These are phyloP conservation scores for Meloidogyne chitwoodi DNA, from an alignment of 1,140 invertebrate genomes.

Conservation along the genomic window DNA sequence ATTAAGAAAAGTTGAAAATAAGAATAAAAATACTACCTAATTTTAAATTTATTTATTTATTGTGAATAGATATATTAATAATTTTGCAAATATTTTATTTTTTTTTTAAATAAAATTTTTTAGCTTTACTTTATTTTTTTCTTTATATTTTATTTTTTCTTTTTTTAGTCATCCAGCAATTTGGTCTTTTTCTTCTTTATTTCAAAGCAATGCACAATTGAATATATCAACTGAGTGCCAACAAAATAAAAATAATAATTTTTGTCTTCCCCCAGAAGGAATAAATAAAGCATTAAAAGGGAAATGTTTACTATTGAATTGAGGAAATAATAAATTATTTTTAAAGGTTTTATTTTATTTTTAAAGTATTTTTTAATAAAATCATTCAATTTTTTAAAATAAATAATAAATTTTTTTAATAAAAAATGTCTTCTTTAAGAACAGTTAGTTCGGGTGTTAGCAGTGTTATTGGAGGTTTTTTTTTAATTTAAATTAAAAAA, in stretches of 20 bases:
- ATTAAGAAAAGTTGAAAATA: no score
- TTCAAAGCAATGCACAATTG: slow-evolving; percentile 37
- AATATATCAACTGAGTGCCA: slow-evolving; percentile 12
- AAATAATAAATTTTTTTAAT: slow-evolving; percentile 26
- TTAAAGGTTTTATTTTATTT: no score
- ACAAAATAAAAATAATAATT: slow-evolving; percentile 1
- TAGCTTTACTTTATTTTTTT: no score
- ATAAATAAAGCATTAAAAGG: slow-evolving; percentile 23
- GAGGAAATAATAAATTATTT: neutral
- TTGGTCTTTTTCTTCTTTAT: slow-evolving; percentile 31
- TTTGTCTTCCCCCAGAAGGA: slow-evolving; percentile 25
- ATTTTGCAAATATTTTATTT: no score
- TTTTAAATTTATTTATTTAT: no score
- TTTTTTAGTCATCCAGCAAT: slow-evolving; percentile 40
- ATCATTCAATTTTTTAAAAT: neutral
- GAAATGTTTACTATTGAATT: neutral
- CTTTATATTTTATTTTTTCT: no score
- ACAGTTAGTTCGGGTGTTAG: slow-evolving; percentile 46
- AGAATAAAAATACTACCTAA: no score
- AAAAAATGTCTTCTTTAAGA: neutral
- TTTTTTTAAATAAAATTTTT: no score
- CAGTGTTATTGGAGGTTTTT: slow-evolving; percentile 44
- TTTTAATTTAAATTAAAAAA: neutral
- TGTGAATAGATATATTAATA: no score
- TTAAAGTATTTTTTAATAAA: no score